These are phyloP conservation scores for Drosophila anomelani DNA, from an alignment of 2,888 invertebrate species.

Conservation along the genomic window DNA sequence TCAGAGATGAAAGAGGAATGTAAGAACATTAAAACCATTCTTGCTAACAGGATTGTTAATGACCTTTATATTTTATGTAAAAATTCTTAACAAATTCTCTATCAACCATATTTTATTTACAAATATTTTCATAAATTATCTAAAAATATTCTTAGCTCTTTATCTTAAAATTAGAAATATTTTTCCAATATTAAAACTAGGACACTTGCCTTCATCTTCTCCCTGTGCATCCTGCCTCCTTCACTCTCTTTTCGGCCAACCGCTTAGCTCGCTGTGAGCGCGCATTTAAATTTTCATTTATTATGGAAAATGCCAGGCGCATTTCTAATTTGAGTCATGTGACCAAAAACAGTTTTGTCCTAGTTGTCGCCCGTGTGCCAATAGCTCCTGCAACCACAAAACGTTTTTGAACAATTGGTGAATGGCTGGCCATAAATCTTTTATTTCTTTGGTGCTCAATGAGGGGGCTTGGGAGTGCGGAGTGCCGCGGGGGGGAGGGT, in stretches of 20 bases:
- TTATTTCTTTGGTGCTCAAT: conserved; percentile 50
- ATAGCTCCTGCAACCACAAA: conserved; percentile 52
- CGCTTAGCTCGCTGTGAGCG: conserved; percentile 47
- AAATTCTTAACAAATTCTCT: no score
- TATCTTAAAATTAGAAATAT: not conserved
- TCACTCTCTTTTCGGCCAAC: conserved; percentile 14
- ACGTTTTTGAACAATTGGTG: conserved; percentile 71
- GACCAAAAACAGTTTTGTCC: conserved; percentile 79
- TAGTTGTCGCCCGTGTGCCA: conserved; percentile 71
- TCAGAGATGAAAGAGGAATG: no score
- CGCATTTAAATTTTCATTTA: conserved; percentile 77
- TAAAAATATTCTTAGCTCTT: not conserved
- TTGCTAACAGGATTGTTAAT: not conserved
- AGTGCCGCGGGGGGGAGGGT: conserved; percentile 22
- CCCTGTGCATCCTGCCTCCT: conserved; percentile 10
- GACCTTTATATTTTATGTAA: not conserved
- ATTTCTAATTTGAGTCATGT: conserved; percentile 78
- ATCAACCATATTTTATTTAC: not conserved
- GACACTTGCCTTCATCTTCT: not conserved
- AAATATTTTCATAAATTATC: not conserved
- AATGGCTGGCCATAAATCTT: conserved; percentile 75
- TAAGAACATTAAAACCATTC: no score
- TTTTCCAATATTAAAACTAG: not conserved
- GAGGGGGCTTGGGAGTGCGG: conserved; percentile 39
- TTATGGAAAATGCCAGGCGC: conserved; percentile 68